These are phyloP conservation scores for Pristionchus maxplancki DNA, from an alignment of 2,888 invertebrate genomes.

Conservation along the genomic window DNA sequence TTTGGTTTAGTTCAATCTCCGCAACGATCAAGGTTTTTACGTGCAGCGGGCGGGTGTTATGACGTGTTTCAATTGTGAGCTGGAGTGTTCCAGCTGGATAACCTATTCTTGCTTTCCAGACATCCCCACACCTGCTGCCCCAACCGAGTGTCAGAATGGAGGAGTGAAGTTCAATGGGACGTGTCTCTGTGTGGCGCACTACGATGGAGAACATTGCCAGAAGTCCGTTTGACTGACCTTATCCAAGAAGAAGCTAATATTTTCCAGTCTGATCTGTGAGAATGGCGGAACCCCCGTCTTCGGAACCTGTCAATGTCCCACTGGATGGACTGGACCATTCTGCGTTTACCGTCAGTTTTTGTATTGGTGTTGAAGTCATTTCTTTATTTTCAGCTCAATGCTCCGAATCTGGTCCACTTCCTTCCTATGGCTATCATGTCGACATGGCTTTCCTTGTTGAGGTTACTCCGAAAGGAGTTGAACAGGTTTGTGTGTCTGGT, in stretches of 20 bases:
- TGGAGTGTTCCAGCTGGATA: background rate
- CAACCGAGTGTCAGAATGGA: constrained; percentile 68
- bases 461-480: constrained; percentile 57
- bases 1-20: constrained; percentile 62
- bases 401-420: constrained; percentile 58
- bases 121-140: constrained; percentile 62
- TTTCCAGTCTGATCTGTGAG: constrained; percentile 59
- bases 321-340: constrained; percentile 63
- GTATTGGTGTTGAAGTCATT: background rate
- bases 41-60: constrained; percentile 70
- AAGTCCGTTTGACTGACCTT: too few species aligned
- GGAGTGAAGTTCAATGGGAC: constrained; percentile 61
- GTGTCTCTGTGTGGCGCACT: constrained; percentile 67
- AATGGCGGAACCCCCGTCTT: constrained; percentile 66
- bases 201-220: constrained; percentile 64
- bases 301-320: constrained; percentile 62
- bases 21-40: constrained; percentile 61
- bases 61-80: constrained; percentile 61
- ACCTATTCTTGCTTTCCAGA: constrained; percentile 32
- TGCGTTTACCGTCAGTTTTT: constrained; percentile 60
- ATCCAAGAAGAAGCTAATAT: too few species aligned
- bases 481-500: too few species aligned
- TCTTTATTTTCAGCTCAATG: constrained; percentile 61
- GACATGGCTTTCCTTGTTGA: constrained; percentile 69
- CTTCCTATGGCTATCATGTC: constrained; percentile 58